Conservation (phyloP, 2,888 invertebrate species). For the Temnothorax unifasciatus region DNA sequence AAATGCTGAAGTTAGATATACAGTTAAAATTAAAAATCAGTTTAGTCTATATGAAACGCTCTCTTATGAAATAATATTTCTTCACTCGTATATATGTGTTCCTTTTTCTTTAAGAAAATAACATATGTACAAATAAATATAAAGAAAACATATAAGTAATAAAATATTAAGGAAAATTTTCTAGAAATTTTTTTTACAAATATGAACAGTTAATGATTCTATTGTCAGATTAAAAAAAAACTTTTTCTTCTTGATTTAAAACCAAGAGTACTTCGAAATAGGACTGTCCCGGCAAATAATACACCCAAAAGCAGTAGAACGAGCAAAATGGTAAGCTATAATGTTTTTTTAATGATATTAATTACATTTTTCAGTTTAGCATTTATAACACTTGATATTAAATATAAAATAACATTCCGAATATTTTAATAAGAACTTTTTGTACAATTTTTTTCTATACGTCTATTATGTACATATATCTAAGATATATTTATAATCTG, state of each 20-base stretch:
- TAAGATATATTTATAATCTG: conserved; percentile 15
- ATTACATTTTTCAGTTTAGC: neutral
- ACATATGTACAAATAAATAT: too few relatives aligned
- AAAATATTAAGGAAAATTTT: too few relatives aligned
- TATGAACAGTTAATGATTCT: too few relatives aligned
- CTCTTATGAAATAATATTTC: too few relatives aligned
- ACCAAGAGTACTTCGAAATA: conserved; percentile 68
- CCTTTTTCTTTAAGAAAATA: too few relatives aligned
- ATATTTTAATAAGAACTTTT: neutral
- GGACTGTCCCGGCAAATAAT: conserved; percentile 57
- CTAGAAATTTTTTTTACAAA: too few relatives aligned
- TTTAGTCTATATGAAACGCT: too few relatives aligned
- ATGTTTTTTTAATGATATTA: conserved; percentile 17
- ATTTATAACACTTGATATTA: neutral
- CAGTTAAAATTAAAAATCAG: too few relatives aligned
- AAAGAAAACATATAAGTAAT: too few relatives aligned
- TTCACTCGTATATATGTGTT: too few relatives aligned
- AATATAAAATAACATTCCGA: neutral
- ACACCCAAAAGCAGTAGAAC: conserved; percentile 47
- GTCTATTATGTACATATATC: neutral
- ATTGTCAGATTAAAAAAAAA: too few relatives aligned
- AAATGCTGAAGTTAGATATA: too few relatives aligned
- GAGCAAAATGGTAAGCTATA: conserved; percentile 47
- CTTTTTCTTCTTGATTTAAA: neutral
- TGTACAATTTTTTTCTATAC: neutral